phyloP scores from a whole-genome alignment of 1,140 invertebrate species.

The Daktulosphaira vitifoliae region DNA sequence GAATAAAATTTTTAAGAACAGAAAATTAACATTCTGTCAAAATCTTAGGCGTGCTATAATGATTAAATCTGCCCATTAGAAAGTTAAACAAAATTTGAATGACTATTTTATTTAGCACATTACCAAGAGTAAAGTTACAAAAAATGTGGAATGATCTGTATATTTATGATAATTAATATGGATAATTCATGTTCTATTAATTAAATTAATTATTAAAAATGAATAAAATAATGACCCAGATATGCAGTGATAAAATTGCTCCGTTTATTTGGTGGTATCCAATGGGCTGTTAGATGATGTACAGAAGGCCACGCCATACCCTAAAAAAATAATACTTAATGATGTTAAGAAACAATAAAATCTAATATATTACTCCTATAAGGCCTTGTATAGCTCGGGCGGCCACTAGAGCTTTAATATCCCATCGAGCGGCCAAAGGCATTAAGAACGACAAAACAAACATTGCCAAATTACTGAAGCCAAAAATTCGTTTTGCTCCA shows the following conservation, averaged over 20 bases:
- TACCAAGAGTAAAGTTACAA: too few relatives aligned
- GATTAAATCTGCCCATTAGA: too few relatives aligned
- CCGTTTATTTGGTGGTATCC: slow-evolving; percentile 72
- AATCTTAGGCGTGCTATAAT: background rate
- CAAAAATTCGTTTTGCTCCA: slow-evolving; percentile 63
- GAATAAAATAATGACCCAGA: slow-evolving; percentile 53
- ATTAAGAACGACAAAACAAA: slow-evolving; percentile 61
- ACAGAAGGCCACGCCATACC: slow-evolving; percentile 74
- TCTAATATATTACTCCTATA: slow-evolving; percentile 53
- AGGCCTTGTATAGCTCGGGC: slow-evolving; percentile 63
- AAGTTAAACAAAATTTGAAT: too few relatives aligned
- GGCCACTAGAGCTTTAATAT: slow-evolving; percentile 52
- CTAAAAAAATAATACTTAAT: slow-evolving; percentile 49
- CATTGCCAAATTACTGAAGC: slow-evolving; percentile 56
- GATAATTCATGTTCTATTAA: too few relatives aligned
- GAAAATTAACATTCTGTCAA: too few relatives aligned
- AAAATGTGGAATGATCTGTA: too few relatives aligned
- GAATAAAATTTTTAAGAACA: too few relatives aligned
- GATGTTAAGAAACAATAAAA: too few relatives aligned
- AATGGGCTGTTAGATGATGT: slow-evolving; percentile 70
- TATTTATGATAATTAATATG: too few relatives aligned
- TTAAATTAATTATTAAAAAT: too few relatives aligned
- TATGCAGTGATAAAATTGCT: slow-evolving; percentile 64
- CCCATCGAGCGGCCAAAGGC: slow-evolving; percentile 53
- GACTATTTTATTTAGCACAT: too few relatives aligned